Evolutionary conservation across 2,113 vertebrate species (phyloP), one percentile per base, ranked within the genome.

Genomic region (Chitala chitala): DNA sequence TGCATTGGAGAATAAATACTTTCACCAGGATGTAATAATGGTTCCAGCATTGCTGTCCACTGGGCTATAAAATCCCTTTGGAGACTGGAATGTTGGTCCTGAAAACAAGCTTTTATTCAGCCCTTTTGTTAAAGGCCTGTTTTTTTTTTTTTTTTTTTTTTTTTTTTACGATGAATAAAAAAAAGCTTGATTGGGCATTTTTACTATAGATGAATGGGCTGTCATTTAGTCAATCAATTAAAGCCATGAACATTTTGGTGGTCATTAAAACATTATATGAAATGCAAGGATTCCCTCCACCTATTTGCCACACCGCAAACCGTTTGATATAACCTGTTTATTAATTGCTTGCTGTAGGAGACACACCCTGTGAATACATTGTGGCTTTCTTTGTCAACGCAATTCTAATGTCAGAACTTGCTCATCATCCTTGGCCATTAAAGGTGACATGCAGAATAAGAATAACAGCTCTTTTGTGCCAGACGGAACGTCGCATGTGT

Each of bases 21-120:
- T 84, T 79, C 73, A 75, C 76, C 75, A 72, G 84, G 83, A 87
- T 87, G 86, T 86, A 88, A 89, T 89, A 83, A 87, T 83, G 84
- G 75, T 81, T 83, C 71, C 75, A 84, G 84, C 88, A 82, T 91
- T 87, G 87, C 84, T 89, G 86, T 88, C 84, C 81, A 84, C 86
- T 90, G 87, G 85, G 77, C 84, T 88, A 88, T 88, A 83, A 89
- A 90, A 90, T 88, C 82, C 75, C 79, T 87, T 86, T 87, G 84
- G 83, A 79, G 65, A 46, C 64, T 76, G 85, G 88, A 90, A 90
- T 89, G 87, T 87, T 84, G 86, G 86, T 85, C 78, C 51, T 46
- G 68, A 78, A 74, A 78, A 80, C 80, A 46, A 54, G 71, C 64
- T 84, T 87, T 80, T 88, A 82, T 87, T 83, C 82, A 79, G 77